Base-by-base conservation (phyloP, 2,113 vertebrate species). In the Passerina amoena region DNA sequence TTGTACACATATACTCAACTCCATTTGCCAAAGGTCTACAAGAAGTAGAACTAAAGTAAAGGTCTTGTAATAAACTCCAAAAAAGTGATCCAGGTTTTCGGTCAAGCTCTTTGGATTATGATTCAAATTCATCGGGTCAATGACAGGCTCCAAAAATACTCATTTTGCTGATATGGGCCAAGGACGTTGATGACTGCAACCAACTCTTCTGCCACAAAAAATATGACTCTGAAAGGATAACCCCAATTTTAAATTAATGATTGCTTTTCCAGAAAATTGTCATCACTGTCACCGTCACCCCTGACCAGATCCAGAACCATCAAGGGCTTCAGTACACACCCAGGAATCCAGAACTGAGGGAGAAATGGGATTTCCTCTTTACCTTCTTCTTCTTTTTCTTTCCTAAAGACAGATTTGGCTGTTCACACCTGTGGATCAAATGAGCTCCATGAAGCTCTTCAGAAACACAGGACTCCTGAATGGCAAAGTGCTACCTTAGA, bases 271-370 rank as follows among this genome's bases (percentile, higher is more conserved):
- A 84, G 69, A 86, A 90, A 82, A 87, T 54, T 56, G 2, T 51
- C 19, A 9, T 11, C 15, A 6, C n/a, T 18, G 14, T 45, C 25
- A 44, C 12, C n/a, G 69, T n/a, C 31, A 44, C 6, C 23, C 56
- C 80, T 71, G 21, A 38, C 17, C 11, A 64, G 47, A 16, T 4
- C 33, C 14, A 66, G 37, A 91, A 59, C 4, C 6, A 71, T 50
- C 19, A 66, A 73, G 37, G 20, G 9, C 63, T 20, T 77, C 3
- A 0, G 13, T 35, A 48, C 10, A 5, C 0, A 1, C 27, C 16
- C 59, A 63, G 42, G 6, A 88, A 82, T 30, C 8, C 27, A n/a
- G 31, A 45, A 33, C 1, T 35, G 30, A 16, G 10, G 4, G 2
- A 63, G 23, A 88, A 85, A 65, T 14, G 16, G 28, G 7, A 37